A percentile compares a stretch with the other conserved stretches of the same genome.
Conservation (phyloP, 2,888 invertebrate genomes). For the Mythimna ferrago region DNA sequence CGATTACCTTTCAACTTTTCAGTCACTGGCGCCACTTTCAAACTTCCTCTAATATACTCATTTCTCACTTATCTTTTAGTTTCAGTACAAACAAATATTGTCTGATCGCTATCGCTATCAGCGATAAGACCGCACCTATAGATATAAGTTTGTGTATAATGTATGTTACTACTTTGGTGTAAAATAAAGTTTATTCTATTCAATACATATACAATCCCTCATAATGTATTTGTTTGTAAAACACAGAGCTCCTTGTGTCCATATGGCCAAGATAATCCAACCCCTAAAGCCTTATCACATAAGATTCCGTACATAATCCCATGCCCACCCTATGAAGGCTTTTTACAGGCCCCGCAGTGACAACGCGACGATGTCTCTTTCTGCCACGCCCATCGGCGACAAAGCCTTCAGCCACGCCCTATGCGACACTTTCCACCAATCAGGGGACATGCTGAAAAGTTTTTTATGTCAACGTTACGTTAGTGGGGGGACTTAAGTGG, state of each 20-base stretch:
- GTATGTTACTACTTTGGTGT: too few relatives aligned
- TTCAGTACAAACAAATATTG: too few relatives aligned
- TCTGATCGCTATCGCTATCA: too few relatives aligned
- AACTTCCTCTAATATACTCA: too few relatives aligned
- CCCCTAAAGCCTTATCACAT: constrained; percentile 32
- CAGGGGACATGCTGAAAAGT: constrained; percentile 66
- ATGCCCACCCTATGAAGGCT: constrained; percentile 71
- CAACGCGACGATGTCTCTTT: constrained; percentile 79
- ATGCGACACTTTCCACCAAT: constrained; percentile 88
- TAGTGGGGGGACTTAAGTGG: constrained; percentile 57
- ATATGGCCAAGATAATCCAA: constrained; percentile 11
- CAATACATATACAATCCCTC: too few relatives aligned
- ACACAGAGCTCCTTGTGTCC: neutral
- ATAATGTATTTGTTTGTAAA: too few relatives aligned
- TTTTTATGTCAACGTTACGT: constrained; percentile 65
- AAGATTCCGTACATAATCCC: constrained; percentile 61
- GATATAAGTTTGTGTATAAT: too few relatives aligned
- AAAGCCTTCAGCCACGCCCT: constrained; percentile 85
- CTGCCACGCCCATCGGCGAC: constrained; percentile 89
- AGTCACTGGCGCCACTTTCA: too few relatives aligned
- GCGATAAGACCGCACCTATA: too few relatives aligned
- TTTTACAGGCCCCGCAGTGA: constrained; percentile 84
- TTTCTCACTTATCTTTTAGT: too few relatives aligned
- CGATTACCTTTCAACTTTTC: too few relatives aligned
- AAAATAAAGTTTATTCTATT: too few relatives aligned